A percentile compares a stretch with the other conserved stretches of the same genome.
These are phyloP conservation scores for Synergus itoensis DNA, from an alignment of 2,888 invertebrate species.

Conservation along the genomic window DNA sequence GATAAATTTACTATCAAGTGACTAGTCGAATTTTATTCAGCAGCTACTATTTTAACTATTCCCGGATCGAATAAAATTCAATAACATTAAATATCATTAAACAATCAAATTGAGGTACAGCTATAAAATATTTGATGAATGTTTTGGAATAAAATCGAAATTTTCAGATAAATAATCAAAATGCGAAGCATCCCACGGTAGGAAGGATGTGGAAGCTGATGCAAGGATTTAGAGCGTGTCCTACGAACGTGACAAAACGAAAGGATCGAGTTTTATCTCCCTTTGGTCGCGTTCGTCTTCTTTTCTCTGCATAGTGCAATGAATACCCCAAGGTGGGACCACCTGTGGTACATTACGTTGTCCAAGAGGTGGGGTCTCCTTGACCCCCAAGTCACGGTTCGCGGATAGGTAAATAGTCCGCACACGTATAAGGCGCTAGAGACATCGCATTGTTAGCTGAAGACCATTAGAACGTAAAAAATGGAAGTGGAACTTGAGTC, in stretches of 20 bases:
- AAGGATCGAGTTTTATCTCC: constrained; percentile 8
- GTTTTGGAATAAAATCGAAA: background rate
- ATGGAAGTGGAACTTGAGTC: constrained; percentile 13
- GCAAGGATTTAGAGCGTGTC: constrained; percentile 43
- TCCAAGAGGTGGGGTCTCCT: constrained; percentile 19
- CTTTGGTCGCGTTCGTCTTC: constrained; percentile 21
- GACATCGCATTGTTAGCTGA: background rate
- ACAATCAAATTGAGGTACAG: no score
- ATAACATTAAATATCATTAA: no score
- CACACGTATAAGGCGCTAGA: constrained; percentile 22
- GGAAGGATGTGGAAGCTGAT: constrained; percentile 35
- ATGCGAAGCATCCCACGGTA: background rate
- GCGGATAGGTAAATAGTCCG: constrained; percentile 17
- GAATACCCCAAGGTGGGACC: constrained; percentile 23
- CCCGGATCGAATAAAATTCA: no score
- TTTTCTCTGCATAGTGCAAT: constrained; percentile 12
- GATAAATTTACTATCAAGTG: background rate
- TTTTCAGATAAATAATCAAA: background rate
- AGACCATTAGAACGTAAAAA: background rate
- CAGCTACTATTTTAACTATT: no score
- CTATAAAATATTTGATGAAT: no score
- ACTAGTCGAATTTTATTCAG: background rate
- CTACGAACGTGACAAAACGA: constrained; percentile 21
- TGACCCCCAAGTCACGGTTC: constrained; percentile 36
- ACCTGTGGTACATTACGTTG: constrained; percentile 36